Conservation (phyloP, 2,888 invertebrate species). For the Rhagonycha lutea region DNA sequence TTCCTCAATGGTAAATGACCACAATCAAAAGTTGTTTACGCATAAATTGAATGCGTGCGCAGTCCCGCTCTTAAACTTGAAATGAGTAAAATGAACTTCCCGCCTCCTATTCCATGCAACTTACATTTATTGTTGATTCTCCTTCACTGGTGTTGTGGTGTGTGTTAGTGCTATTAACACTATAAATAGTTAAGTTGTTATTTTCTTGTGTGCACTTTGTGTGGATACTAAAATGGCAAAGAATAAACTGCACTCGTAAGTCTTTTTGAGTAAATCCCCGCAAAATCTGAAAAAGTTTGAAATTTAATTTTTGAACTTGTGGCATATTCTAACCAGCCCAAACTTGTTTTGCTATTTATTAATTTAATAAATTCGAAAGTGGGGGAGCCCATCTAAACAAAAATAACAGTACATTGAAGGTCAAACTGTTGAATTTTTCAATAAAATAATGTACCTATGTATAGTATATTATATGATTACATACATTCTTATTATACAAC, state of each 20-base stretch:
- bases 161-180: conserved; percentile 14
- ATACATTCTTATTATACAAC: background rate
- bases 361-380: conserved; percentile 1
- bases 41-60: conserved; percentile 25
- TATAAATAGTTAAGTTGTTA: conserved; percentile 4
- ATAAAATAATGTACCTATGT: background rate
- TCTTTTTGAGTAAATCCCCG: conserved; percentile 1
- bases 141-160: conserved; percentile 25
- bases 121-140: conserved; percentile 22
- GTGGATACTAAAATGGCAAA: conserved; percentile 35
- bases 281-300: background rate
- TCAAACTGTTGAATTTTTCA: background rate
- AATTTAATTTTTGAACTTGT: background rate
- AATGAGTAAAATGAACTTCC: conserved; percentile 23
- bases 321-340: background rate
- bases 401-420: conserved; percentile 1
- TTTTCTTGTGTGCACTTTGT: conserved; percentile 12
- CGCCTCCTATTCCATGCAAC: conserved; percentile 23
- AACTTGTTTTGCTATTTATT: background rate
- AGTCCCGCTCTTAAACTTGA: conserved; percentile 22
- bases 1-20: background rate
- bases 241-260: conserved; percentile 43
- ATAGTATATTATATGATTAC: background rate
- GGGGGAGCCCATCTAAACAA: background rate
- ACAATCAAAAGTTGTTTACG: conserved; percentile 5